phyloP scores from a whole-genome alignment of 1,140 invertebrate genomes.

The Panulirus ornatus region DNA sequence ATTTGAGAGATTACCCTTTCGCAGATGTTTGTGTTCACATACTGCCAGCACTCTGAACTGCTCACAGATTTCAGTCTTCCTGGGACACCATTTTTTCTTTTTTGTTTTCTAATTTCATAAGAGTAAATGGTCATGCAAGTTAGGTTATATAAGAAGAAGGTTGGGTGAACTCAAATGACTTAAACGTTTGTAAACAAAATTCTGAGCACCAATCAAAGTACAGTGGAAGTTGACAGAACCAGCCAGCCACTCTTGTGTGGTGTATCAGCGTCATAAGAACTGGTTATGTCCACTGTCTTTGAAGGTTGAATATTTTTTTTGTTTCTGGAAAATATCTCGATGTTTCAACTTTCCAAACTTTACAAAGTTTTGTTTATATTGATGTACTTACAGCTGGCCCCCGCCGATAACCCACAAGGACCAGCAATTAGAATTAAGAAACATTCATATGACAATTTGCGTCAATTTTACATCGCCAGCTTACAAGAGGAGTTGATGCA shows the following conservation, averaged over 20 bases:
- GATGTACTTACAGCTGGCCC: neutral
- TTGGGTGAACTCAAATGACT: too few species aligned
- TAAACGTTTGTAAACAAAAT: too few species aligned
- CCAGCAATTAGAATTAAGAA: conserved; percentile 18
- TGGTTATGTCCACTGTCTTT: neutral
- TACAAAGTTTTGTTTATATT: neutral
- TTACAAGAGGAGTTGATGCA: conserved; percentile 81
- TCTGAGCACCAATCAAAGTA: too few species aligned
- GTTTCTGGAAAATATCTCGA: neutral
- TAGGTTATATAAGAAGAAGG: too few species aligned
- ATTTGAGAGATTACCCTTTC: too few species aligned
- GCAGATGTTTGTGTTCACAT: too few species aligned
- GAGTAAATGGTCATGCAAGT: too few species aligned
- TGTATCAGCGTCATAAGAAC: neutral
- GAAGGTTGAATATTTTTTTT: neutral
- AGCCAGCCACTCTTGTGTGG: neutral
- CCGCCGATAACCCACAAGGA: neutral
- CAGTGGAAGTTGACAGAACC: neutral
- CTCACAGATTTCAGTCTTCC: too few species aligned
- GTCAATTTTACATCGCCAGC: conserved; percentile 87
- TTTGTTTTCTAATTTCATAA: too few species aligned
- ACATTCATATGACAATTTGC: conserved; percentile 80
- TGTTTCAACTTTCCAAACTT: too few species aligned
- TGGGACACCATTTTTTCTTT: too few species aligned
- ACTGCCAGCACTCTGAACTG: too few species aligned